Conservation (phyloP, 2,113 vertebrate species). For the Callithrix jacchus region DNA sequence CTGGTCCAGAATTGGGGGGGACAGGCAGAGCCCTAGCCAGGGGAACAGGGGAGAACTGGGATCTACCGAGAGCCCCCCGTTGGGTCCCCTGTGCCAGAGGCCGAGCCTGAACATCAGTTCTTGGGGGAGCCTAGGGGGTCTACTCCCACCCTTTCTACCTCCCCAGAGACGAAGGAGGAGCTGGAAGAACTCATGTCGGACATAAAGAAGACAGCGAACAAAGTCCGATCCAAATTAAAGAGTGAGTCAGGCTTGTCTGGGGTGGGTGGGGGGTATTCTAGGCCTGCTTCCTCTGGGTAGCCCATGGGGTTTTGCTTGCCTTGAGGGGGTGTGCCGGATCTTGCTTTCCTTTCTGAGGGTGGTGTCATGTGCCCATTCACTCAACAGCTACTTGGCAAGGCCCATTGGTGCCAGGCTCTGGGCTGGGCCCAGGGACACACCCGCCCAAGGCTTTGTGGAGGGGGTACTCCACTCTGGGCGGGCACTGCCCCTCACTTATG, state of each 20-base stretch:
- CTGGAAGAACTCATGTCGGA: constrained; percentile 96
- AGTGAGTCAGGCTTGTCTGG: constrained; percentile 86
- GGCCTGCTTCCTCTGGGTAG: not conserved
- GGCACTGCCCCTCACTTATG: not conserved
- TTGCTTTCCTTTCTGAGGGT: not conserved
- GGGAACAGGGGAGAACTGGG: not conserved
- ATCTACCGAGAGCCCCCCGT: not conserved
- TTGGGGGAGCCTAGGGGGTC: not conserved
- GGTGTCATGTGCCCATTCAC: not conserved
- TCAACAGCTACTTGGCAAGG: not conserved
- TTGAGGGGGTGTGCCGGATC: not conserved
- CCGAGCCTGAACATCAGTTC: not conserved
- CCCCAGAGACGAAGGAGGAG: constrained; percentile 94
- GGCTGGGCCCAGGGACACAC: not conserved
- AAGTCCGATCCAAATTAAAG: constrained; percentile 97
- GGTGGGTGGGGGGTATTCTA: not conserved
- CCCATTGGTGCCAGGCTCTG: not conserved
- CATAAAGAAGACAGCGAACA: constrained; percentile 98
- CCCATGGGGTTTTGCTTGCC: not conserved
- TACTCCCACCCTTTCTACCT: not conserved
- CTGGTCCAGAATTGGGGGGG: not conserved
- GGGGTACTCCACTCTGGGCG: not conserved
- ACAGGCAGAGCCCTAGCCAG: not conserved
- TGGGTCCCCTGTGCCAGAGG: not conserved
- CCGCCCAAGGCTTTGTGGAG: not conserved